Evolutionary conservation across 2,888 invertebrate species (phyloP).

Genomic region (Stenichneumon culpator): DNA sequence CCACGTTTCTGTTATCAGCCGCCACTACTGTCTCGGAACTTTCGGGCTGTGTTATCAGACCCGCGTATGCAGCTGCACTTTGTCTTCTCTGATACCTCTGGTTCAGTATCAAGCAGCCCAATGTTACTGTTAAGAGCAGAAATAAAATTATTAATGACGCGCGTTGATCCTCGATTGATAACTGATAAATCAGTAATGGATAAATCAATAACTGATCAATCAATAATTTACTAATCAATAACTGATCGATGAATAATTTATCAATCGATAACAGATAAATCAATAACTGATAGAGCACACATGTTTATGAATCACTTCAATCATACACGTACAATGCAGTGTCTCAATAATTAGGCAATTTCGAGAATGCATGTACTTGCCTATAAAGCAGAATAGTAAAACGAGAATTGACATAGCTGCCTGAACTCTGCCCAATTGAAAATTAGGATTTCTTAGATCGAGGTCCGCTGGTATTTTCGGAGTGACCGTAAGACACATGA

Average conservation of each 20-base stretch:
- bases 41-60: conserved; percentile 71
- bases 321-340: background rate
- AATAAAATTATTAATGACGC: background rate
- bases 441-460: conserved; percentile 90
- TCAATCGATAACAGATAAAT: no score
- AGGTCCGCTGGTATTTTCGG: conserved; percentile 85
- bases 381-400: conserved; percentile 92
- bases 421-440: conserved; percentile 92
- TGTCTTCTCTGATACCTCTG: conserved; percentile 92
- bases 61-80: conserved; percentile 71
- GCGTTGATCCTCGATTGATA: no score
- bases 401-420: conserved; percentile 92
- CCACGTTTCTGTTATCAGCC: conserved; percentile 72
- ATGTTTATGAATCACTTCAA: background rate
- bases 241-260: no score
- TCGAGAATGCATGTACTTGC: conserved; percentile 85
- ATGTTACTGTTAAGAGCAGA: conserved; percentile 88
- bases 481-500: conserved; percentile 88
- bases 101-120: conserved; percentile 93
- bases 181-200: no score
- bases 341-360: background rate
- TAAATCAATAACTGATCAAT: no score
- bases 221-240: no score
- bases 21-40: conserved; percentile 56
- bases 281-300: background rate